These are phyloP conservation scores for Tricholauxania praeusta DNA, from an alignment of 2,888 invertebrate genomes.

Conservation along the genomic window DNA sequence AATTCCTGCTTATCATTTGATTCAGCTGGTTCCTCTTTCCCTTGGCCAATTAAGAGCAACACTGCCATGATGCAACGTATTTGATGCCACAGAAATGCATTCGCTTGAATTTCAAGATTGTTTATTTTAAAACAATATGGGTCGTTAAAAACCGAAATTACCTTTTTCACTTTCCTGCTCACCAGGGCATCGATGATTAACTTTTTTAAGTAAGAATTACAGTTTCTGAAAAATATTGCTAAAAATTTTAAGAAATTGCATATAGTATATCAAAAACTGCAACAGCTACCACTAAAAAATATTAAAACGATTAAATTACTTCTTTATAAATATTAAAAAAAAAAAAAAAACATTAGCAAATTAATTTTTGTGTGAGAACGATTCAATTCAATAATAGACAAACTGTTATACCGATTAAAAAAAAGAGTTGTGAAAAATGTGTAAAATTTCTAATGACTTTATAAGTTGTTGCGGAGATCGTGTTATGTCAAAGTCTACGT, in stretches of 20 bases:
- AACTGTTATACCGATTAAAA: not conserved
- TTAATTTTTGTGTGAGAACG: slow-evolving; percentile 1
- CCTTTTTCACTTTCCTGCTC: slow-evolving; percentile 26
- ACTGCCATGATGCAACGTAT: slow-evolving; percentile 95
- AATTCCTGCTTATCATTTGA: slow-evolving; percentile 45
- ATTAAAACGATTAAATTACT: slow-evolving; percentile 26
- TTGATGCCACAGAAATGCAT: slow-evolving; percentile 98
- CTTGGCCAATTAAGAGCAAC: slow-evolving; percentile 85
- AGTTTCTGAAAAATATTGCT: no score
- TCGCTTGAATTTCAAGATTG: slow-evolving; percentile 79
- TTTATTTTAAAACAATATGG: not conserved
- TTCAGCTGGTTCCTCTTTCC: slow-evolving; percentile 77
- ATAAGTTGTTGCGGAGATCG: slow-evolving; percentile 27
- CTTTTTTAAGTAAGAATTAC: no score
- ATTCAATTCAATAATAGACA: not conserved
- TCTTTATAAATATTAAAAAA: slow-evolving; percentile 22
- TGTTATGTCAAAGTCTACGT: slow-evolving; percentile 46
- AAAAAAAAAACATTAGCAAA: not conserved
- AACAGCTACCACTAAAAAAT: slow-evolving; percentile 63
- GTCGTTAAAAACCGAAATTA: not conserved
- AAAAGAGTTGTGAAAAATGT: no score
- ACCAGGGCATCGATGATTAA: slow-evolving; percentile 49
- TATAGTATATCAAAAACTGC: no score
- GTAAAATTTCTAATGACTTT: slow-evolving; percentile 20
- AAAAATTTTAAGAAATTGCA: no score